Evolutionary conservation across 2,797 vertebrate species (phyloP), one percentile per base, ranked within the genome.

Genomic region (Melanotaenia pygmaea): DNA sequence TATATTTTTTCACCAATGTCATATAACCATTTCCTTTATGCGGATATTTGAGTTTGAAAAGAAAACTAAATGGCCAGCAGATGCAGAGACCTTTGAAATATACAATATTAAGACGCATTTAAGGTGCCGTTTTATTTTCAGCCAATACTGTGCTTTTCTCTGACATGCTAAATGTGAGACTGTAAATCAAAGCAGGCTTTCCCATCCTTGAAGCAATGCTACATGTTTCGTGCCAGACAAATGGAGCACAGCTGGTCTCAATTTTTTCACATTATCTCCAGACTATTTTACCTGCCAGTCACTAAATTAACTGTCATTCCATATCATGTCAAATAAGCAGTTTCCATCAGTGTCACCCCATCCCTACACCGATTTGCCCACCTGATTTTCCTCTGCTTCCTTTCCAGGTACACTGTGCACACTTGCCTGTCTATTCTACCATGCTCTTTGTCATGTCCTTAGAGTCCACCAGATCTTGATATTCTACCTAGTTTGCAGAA

Each of bases 221-320:
- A 14, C 34, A 56, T 22, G 47, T 67, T 14, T 63, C 50, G 13
- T 40, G 38, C 28, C 12, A 26, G 28, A 24, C 59, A 62, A 62
- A 35, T 16, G 40, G 14, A 65, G 30, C 45, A 0, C 74, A 75
- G 67, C 63, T 77, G 70, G 22, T 69, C 64, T 58, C 72, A 1
- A 35, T 65, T 51, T 78, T 35, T 63, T 4, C 32, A 34, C 28
- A 62, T 72, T 28, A 35, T 66, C 60, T 72, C 45, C 37, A 35
- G 51, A 61, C 57, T 47, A 38, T 72, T 74, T 64, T 64, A 47
- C 60, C 70, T 65, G 70, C 77, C 77, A 83, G 20, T 74, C 56
- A 72, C 22, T 69, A 47, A 45, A 70, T 75, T 35, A 68, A 50
- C 64, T 67, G 63, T 56, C 67, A 34, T 59, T 61, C 66, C 26